Conservation (phyloP, 2,888 invertebrate genomes). For the Helicoverpa assulta region DNA sequence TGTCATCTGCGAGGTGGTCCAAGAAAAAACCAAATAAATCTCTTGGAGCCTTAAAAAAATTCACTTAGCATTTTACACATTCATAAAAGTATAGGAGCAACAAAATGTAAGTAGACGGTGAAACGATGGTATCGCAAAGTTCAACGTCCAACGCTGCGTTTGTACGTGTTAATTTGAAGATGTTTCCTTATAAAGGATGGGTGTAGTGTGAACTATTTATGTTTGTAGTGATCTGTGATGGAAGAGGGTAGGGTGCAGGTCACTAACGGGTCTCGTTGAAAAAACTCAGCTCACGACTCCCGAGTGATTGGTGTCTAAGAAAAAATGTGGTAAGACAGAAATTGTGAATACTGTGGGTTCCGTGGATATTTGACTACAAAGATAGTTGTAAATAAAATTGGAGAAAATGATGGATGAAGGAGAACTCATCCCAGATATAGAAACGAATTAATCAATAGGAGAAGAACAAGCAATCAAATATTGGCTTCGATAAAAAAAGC, state of each 20-base stretch:
- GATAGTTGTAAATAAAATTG: too few relatives aligned
- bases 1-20: slow-evolving; percentile 73
- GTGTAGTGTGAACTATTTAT: slow-evolving; percentile 61
- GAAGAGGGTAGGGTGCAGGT: slow-evolving; percentile 72
- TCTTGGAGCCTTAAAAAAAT: slow-evolving; percentile 65
- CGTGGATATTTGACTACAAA: slow-evolving; percentile 52
- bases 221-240: slow-evolving; percentile 57
- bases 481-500: too few relatives aligned
- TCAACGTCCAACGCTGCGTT: slow-evolving; percentile 58
- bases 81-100: slow-evolving; percentile 63
- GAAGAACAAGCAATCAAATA: too few relatives aligned
- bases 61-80: slow-evolving; percentile 75
- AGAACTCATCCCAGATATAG: too few relatives aligned
- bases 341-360: slow-evolving; percentile 57
- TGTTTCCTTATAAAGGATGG: slow-evolving; percentile 37
- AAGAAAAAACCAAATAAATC: slow-evolving; percentile 67
- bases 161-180: slow-evolving; percentile 31
- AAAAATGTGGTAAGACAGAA: slow-evolving; percentile 75
- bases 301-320: slow-evolving; percentile 78
- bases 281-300: slow-evolving; percentile 86
- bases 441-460: too few relatives aligned
- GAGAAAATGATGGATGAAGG: too few relatives aligned
- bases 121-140: slow-evolving; percentile 26
- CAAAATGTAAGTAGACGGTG: slow-evolving; percentile 32
- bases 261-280: slow-evolving; percentile 80